Conservation (phyloP, 2,888 invertebrate genomes). For the Fragum fragum region DNA sequence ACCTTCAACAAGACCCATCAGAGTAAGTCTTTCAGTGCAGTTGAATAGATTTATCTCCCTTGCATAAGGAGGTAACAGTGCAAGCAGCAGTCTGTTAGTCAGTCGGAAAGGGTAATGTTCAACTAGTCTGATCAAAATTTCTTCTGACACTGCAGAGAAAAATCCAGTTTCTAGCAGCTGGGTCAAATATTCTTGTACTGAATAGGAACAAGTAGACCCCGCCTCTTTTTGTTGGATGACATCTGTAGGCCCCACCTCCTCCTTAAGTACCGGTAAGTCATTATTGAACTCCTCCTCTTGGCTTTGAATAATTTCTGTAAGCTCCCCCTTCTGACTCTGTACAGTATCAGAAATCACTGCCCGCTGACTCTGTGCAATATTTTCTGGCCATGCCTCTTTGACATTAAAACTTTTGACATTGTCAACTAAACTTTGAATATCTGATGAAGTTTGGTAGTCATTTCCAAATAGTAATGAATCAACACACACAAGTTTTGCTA, state of each 20-base stretch:
- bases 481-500: conserved; percentile 29
- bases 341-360: background rate
- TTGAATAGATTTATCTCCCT: conserved; percentile 57
- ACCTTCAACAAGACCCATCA: conserved; percentile 59
- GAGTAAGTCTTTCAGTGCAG: conserved; percentile 47
- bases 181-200: background rate
- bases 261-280: background rate
- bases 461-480: conserved; percentile 24
- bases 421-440: background rate
- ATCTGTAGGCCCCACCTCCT: background rate
- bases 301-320: background rate
- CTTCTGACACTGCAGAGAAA: conserved; percentile 63
- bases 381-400: background rate
- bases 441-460: background rate
- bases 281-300: background rate
- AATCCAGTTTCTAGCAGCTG: conserved; percentile 53
- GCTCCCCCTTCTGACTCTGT: background rate
- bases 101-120: conserved; percentile 60
- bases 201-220: background rate
- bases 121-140: conserved; percentile 56
- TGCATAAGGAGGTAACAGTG: conserved; percentile 59
- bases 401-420: background rate
- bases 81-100: conserved; percentile 57
- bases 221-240: background rate
- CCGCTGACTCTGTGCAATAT: background rate